Evolutionary conservation across 1,140 invertebrate genomes (phyloP).

Genomic region (Pogonomyrmex barbatus): DNA sequence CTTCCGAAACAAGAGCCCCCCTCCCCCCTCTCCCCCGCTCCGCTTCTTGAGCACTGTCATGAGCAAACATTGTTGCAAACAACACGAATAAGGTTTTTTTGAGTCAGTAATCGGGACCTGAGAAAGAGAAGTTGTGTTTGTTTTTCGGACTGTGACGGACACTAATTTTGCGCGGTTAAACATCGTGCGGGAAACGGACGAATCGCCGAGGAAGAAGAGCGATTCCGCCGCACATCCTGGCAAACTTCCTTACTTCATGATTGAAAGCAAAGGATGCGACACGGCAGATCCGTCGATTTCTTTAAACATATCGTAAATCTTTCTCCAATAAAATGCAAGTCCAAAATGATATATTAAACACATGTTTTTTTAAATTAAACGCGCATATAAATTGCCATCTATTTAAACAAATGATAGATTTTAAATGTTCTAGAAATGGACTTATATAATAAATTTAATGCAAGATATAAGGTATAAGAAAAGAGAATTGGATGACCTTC

Average conservation of each 20-base stretch:
- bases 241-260: slow-evolving; percentile 38
- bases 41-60: slow-evolving; percentile 17
- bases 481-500: not conserved
- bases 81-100: slow-evolving; percentile 42
- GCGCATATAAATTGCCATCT: not conserved
- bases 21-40: not conserved
- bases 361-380: not conserved
- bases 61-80: slow-evolving; percentile 55
- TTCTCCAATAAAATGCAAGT: not conserved
- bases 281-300: not conserved
- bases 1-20: slow-evolving; percentile 20
- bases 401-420: not conserved
- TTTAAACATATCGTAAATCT: slow-evolving; percentile 25
- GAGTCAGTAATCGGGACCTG: slow-evolving; percentile 28
- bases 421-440: not conserved
- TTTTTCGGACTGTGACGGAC: slow-evolving; percentile 34
- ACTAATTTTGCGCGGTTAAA: slow-evolving; percentile 41
- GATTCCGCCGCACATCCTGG: not conserved
- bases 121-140: slow-evolving; percentile 22
- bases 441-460: not conserved
- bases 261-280: slow-evolving; percentile 20
- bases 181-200: slow-evolving; percentile 21
- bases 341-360: slow-evolving; percentile 2
- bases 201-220: slow-evolving; percentile 21
- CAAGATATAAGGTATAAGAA: not conserved